Base-by-base conservation (phyloP, 2,113 vertebrate genomes). In the Stigmatopora nigra region DNA sequence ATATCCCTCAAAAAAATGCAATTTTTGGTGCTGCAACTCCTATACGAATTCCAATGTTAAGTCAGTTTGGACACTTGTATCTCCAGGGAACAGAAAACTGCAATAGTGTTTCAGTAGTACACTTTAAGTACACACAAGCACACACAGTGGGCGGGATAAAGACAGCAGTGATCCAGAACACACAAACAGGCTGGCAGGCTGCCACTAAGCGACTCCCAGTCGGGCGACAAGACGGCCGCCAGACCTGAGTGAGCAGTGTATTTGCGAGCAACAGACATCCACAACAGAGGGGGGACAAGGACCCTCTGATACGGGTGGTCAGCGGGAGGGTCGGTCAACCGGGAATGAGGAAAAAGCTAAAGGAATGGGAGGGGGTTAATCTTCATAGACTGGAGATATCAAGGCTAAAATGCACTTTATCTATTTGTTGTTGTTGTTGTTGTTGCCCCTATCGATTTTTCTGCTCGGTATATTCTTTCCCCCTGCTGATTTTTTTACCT, bases 111-210 rank as follows among this genome's bases (percentile, higher is more conserved):
- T 11, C 20, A 14, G 22, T 14, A 4, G 11, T 53, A 20, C n/a
- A 53, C 13, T 19, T 22, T 52, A 52, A 4, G 38, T 41, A 10
- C 38, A 41, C 38, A 48, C 38, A 4, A 49, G 38, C 62, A 46
- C 57, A 74, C 49, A 38, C 25, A 25, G 20, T 70, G 61, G 47
- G 60, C 64, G 45, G 71, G 70, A 83, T 82, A 84, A 84, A 88
- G 79, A 82, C 85, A 70, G 76, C 83, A 82, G 71, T 84, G 83
- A 88, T 84, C 75, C 73, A 75, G 80, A 84, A 80, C 78, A 85
- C 81, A 85, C 82, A 82, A 73, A 71, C 74, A 63, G 72, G 64
- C 55, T 84, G 85, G 84, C 82, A 66, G 79, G 64, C 76, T 65
- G 84, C 84, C 84, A 81, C 77, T 70, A 79, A 58, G 75, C 81